Conservation (phyloP, 2,888 invertebrate genomes). For the Cantharis flavilabris region DNA sequence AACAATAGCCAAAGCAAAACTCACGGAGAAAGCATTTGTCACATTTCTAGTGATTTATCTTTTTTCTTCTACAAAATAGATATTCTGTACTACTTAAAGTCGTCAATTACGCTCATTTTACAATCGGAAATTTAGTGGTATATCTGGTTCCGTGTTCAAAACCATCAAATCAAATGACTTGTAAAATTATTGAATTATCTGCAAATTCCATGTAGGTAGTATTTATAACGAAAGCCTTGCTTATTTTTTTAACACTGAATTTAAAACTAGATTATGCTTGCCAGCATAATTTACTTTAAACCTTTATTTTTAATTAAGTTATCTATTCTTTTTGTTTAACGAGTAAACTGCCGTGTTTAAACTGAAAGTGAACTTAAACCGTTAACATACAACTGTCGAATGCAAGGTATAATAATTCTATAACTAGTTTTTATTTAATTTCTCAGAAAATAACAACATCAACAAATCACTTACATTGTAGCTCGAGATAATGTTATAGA, state of each 20-base stretch:
- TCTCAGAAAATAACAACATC: background rate
- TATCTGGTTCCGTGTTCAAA: too few relatives aligned
- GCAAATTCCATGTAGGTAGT: too few relatives aligned
- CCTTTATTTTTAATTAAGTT: background rate
- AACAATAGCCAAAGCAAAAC: too few relatives aligned
- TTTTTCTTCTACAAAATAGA: too few relatives aligned
- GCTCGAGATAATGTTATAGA: background rate
- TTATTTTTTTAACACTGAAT: background rate
- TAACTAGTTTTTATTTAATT: background rate
- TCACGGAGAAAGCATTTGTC: too few relatives aligned
- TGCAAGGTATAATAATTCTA: background rate
- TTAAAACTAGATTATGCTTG: background rate
- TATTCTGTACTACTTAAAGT: too few relatives aligned
- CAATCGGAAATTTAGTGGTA: too few relatives aligned
- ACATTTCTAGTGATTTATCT: too few relatives aligned
- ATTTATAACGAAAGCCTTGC: background rate
- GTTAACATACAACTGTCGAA: background rate
- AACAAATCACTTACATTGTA: background rate
- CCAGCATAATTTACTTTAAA: background rate
- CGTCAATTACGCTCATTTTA: too few relatives aligned
- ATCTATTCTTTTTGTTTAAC: background rate
- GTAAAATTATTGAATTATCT: background rate
- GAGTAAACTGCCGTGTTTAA: background rate
- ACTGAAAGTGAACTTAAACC: background rate
- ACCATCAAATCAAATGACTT: too few relatives aligned